Percentiles rank a stretch among this genome's conserved stretches.
phyloP scores from a whole-genome alignment of 1,140 invertebrate species.

The Drosophila carrolli region DNA sequence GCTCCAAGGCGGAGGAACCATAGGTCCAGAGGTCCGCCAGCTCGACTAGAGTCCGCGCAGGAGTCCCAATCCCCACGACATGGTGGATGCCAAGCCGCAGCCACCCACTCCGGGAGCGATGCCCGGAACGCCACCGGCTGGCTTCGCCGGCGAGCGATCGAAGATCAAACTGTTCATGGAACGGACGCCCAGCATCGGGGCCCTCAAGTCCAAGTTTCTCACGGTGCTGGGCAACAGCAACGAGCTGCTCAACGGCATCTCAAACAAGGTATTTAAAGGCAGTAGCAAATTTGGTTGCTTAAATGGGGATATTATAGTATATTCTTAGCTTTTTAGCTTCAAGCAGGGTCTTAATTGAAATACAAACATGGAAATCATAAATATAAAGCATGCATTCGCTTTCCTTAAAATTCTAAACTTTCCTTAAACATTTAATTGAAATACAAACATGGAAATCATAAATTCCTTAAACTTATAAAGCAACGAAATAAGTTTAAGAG shows the following conservation, averaged over 20 bases:
- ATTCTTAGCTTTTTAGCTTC: too few species aligned
- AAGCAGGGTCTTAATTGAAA: too few species aligned
- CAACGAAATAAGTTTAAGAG: too few species aligned
- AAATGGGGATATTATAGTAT: too few species aligned
- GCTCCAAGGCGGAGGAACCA: slow-evolving; percentile 1
- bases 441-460: too few species aligned
- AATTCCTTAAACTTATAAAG: too few species aligned
- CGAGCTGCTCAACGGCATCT: slow-evolving; percentile 84
- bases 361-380: too few species aligned
- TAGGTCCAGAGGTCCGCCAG: neutral
- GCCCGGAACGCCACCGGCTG: slow-evolving; percentile 64
- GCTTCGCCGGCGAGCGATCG: slow-evolving; percentile 78
- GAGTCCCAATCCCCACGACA: neutral
- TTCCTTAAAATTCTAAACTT: too few species aligned
- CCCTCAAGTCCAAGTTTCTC: slow-evolving; percentile 84
- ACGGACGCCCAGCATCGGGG: slow-evolving; percentile 82
- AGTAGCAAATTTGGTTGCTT: slow-evolving; percentile 1
- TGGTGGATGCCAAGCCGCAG: slow-evolving; percentile 73
- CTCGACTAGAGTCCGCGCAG: neutral
- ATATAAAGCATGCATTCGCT: too few species aligned
- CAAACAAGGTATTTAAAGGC: slow-evolving; percentile 79
- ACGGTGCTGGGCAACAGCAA: slow-evolving; percentile 85
- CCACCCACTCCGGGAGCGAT: slow-evolving; percentile 54
- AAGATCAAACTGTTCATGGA: slow-evolving; percentile 85
- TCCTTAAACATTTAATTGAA: too few species aligned